A percentile compares a stretch with the other conserved stretches of the same genome.
Evolutionary conservation across 2,888 invertebrate species (phyloP).

Genomic region (Pseudoips prasinana): DNA sequence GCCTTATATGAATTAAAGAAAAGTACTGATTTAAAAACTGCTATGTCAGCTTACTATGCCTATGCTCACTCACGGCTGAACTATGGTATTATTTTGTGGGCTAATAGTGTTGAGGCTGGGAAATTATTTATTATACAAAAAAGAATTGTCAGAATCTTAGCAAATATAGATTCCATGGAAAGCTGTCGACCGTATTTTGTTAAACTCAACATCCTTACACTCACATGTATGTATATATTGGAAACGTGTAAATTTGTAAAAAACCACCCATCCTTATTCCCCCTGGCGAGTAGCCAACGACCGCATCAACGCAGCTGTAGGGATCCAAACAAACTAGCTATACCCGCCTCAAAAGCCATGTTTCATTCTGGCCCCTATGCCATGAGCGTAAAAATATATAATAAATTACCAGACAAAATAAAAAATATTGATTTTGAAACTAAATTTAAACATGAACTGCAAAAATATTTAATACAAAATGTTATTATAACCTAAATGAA

Average conservation of each 20-base stretch:
- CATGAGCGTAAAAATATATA: no score
- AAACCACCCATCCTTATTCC: background rate
- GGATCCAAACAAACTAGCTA: no score
- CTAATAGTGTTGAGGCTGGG: background rate
- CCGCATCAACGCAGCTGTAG: no score
- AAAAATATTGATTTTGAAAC: no score
- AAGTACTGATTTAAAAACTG: constrained; percentile 5
- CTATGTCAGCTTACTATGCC: constrained; percentile 9
- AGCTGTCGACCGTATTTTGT: background rate
- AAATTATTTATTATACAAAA: background rate
- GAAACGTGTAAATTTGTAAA: background rate
- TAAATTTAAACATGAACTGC: no score
- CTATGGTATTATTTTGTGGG: constrained; percentile 1
- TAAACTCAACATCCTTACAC: background rate
- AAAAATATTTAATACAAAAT: no score
- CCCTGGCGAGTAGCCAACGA: no score
- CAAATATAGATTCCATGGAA: background rate
- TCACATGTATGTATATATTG: background rate
- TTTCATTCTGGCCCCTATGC: no score
- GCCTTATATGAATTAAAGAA: constrained; percentile 11
- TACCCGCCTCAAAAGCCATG: no score
- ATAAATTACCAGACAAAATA: no score
- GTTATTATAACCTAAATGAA: constrained; percentile 13
- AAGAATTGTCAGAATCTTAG: background rate
- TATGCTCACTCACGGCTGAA: constrained; percentile 13